Evolutionary conservation across 2,888 invertebrate genomes (phyloP), one percentile per base, ranked within the genome.

Genomic region (Ennomos fuscantarius): DNA sequence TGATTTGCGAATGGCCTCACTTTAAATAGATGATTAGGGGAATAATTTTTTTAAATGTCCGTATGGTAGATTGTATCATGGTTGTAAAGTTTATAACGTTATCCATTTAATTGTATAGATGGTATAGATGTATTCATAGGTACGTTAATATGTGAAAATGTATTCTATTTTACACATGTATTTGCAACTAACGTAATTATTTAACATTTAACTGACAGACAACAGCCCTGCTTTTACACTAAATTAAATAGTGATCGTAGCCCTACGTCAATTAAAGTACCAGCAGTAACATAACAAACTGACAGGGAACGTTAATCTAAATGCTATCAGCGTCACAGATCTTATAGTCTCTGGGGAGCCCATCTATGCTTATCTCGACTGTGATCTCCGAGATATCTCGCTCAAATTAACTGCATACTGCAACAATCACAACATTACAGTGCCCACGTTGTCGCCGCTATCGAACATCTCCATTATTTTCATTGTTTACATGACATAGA

Each of bases 251-350:
- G 24, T 24, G 24, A 24, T 24, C 5, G 24, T 5, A 24, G 24
- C 40, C 40, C 15, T 40, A 40, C 10, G 9, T 40, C 40, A 47
- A 24, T 32, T 56, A 68, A 66, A 69, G 65, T 67, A 65, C 66
- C 53, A 55, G 65, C 64, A 57, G 71, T 58, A 70, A 75, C 72
- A 76, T 74, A 78, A 74, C 73, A 73, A 73, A 69, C 66, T 73
- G 70, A 66, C 75, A 81, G 81, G 79, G 81, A 82, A 80, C 71
- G 73, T 81, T 79, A 71, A 73, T 79, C 74, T 75, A 69, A 55
- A 69, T 73, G 73, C 73, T 85, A 87, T 86, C 85, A 80, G 69
- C 82, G 86, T 84, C 82, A 81, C 78, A 73, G 81, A 86, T 86
- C 86, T 74, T 61, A n/a, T n/a, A 73, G 70, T 64, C 68, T 69